Evolutionary conservation across 1,140 invertebrate genomes (phyloP), one percentile per base, ranked within the genome.

Genomic region (Mesaphorura yosii): DNA sequence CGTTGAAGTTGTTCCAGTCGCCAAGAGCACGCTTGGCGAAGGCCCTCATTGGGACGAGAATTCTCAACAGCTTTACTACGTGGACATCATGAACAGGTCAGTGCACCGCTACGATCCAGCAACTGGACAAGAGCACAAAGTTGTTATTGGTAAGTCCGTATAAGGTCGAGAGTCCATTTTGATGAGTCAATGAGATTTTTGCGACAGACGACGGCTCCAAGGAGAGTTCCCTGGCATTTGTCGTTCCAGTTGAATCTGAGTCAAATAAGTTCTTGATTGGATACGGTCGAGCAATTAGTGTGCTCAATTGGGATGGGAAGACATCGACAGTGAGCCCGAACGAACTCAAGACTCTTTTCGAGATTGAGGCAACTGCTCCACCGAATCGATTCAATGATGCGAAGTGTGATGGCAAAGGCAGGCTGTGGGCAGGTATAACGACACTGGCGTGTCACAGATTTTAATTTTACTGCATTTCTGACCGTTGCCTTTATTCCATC

Each of bases 381-480:
- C 69, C 66, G 1, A 88, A 82, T 62, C 73, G 86, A 62, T 79
- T 87, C 57, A 93, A 93, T 64, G 88, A 92, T 69, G 89, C 80
- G n/a, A 94, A 93, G 71, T 83, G 81, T 53, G 88, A 94, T 68
- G 75, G 78, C 0, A 67, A 66, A 14, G 88, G 88, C 31, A 72
- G 86, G 34, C 68, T 92, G 2, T 89, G 83, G 78, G 75, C 78
- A 55, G 86, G 86, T 84, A 66, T 12, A 17, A 37, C 12, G 17
- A 12, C 17, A 12, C 34, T 17, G 12, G 12, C 34, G 12, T 37
- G 17, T 17, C 17, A 37, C 34, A 12, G 12, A 37, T 17, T 17
- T 17, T 37, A 37, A 12, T 37, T 17, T 37, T 12, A 37, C 34
- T 37, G 12, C 12, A 37, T 12, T 12, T 12, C 17, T 37, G 12